These are phyloP conservation scores for Charaxes varanes DNA, from an alignment of 1,140 invertebrate genomes.

Conservation along the genomic window DNA sequence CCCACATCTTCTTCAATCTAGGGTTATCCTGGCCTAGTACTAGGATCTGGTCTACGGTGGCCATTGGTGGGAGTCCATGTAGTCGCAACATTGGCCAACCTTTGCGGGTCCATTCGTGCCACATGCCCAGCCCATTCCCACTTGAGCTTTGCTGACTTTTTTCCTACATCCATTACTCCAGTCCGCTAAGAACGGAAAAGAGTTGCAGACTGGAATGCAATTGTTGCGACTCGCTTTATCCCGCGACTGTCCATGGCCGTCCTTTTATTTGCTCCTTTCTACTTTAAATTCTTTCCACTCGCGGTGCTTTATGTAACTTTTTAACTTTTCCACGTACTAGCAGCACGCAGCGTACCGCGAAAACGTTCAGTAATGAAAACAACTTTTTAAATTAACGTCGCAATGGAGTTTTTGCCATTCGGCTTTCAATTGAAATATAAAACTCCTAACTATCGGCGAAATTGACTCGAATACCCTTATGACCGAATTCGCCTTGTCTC, in stretches of 20 bases:
- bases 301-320: slow-evolving; percentile 53
- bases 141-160: too few relatives aligned
- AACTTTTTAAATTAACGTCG: slow-evolving; percentile 69
- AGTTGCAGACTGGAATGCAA: slow-evolving; percentile 55
- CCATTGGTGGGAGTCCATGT: too few relatives aligned
- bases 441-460: too few relatives aligned
- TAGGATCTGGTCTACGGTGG: too few relatives aligned
- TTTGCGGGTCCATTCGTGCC: too few relatives aligned
- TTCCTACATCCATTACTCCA: too few relatives aligned
- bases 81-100: too few relatives aligned
- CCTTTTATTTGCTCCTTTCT: slow-evolving; percentile 56
- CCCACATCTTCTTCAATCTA: too few relatives aligned
- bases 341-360: slow-evolving; percentile 43
- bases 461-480: too few relatives aligned
- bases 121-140: too few relatives aligned
- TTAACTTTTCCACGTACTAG: slow-evolving; percentile 37
- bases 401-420: slow-evolving; percentile 54
- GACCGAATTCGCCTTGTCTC: too few relatives aligned
- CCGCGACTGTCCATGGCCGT: slow-evolving; percentile 39
- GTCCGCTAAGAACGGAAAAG: slow-evolving; percentile 22
- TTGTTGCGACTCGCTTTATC: slow-evolving; percentile 54
- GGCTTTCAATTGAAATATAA: slow-evolving; percentile 61
- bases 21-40: too few relatives aligned
- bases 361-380: slow-evolving; percentile 59
- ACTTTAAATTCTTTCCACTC: slow-evolving; percentile 62